These are phyloP conservation scores for Chymomyza procnemis DNA, from an alignment of 2,888 invertebrate genomes.

Conservation along the genomic window DNA sequence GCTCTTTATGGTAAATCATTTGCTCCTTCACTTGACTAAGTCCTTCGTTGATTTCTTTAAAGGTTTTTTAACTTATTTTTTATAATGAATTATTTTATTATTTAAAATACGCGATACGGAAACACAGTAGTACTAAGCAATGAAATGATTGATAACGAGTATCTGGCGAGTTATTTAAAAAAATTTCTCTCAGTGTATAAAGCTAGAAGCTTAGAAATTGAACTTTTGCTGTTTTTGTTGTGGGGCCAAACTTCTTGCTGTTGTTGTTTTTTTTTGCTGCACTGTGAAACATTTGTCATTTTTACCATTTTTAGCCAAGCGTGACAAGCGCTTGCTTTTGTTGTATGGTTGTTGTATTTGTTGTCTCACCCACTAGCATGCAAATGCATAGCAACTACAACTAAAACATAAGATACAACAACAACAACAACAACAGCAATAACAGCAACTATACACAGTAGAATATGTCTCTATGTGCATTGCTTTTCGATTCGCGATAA, in stretches of 20 bases:
- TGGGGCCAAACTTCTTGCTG: neutral
- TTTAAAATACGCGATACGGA: too few relatives aligned
- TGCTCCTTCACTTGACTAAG: too few relatives aligned
- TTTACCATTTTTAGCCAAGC: conserved; percentile 72
- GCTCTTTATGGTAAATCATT: too few relatives aligned
- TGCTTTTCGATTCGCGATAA: conserved; percentile 64
- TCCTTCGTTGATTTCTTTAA: too few relatives aligned
- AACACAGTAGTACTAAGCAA: too few relatives aligned
- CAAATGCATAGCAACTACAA: conserved; percentile 50
- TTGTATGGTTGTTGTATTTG: conserved; percentile 18
- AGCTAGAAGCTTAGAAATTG: conserved; percentile 48
- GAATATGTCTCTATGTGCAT: conserved; percentile 47
- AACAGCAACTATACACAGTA: conserved; percentile 36
- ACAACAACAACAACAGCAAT: neutral
- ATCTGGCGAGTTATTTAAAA: too few relatives aligned
- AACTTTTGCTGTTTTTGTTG: conserved; percentile 42
- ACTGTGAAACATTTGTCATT: conserved; percentile 71
- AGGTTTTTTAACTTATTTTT: too few relatives aligned
- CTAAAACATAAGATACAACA: conserved; percentile 21
- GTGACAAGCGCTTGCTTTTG: conserved; percentile 65
- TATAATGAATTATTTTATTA: too few relatives aligned
- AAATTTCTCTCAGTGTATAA: too few relatives aligned
- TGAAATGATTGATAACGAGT: too few relatives aligned
- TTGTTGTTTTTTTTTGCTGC: conserved; percentile 26
- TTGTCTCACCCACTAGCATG: conserved; percentile 66